phyloP scores from a whole-genome alignment of 2,888 invertebrate genomes.

The Ennomos quercinarius region DNA sequence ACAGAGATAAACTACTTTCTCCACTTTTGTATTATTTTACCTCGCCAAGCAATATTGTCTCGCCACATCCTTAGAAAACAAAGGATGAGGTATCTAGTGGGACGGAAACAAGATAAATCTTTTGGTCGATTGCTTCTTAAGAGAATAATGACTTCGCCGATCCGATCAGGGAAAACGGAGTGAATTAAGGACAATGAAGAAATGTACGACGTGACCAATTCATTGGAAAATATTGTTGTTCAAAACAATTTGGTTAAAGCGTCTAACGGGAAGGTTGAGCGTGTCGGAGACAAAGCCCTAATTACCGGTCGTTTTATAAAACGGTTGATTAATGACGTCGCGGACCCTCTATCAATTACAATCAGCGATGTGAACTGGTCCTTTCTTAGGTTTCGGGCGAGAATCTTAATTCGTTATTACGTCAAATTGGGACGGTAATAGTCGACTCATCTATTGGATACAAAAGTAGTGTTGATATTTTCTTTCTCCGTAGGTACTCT shows the following conservation, averaged over 20 bases:
- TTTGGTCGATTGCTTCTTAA: conserved; percentile 23
- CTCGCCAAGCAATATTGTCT: conserved; percentile 17
- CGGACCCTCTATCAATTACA: conserved; percentile 58
- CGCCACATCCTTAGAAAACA: conserved; percentile 15
- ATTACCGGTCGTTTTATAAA: conserved; percentile 55
- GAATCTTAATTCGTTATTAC: conserved; percentile 25
- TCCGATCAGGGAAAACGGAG: conserved; percentile 13
- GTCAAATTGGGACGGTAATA: conserved; percentile 14
- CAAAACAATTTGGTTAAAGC: conserved; percentile 30
- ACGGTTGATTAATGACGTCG: conserved; percentile 58
- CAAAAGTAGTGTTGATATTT: conserved; percentile 6
- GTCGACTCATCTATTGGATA: conserved; percentile 16
- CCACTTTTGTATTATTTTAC: conserved; percentile 7
- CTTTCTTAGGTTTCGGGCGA: conserved; percentile 23
- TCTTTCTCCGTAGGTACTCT: too few relatives aligned
- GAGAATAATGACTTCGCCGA: conserved; percentile 22
- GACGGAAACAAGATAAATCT: conserved; percentile 26
- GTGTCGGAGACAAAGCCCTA: conserved; percentile 46
- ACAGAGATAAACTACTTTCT: not conserved
- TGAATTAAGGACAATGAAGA: conserved; percentile 18
- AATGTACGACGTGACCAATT: conserved; percentile 17
- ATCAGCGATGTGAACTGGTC: conserved; percentile 46
- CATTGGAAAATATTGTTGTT: conserved; percentile 29
- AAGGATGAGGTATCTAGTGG: conserved; percentile 19
- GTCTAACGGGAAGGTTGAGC: conserved; percentile 26